Evolutionary conservation across 2,113 vertebrate genomes (phyloP).

Genomic region (Poeciliopsis occidentalis): DNA sequence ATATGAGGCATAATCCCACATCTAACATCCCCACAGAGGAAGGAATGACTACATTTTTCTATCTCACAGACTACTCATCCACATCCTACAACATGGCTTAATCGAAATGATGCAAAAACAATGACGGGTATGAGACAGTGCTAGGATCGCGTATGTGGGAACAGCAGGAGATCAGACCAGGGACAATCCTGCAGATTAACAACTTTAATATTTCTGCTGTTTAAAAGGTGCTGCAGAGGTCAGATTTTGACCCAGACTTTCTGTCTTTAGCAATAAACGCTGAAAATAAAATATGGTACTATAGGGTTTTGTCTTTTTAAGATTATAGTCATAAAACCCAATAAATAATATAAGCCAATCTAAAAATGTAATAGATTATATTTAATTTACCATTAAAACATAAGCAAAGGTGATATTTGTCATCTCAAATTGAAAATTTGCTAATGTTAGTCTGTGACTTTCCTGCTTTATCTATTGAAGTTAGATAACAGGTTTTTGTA

Average conservation of each 20-base stretch:
- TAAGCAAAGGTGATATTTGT: not conserved
- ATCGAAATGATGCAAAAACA: conserved; percentile 10
- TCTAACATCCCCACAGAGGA: conserved; percentile 30
- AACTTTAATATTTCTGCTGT: conserved; percentile 57
- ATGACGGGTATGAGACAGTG: conserved; percentile 49
- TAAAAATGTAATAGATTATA: not conserved
- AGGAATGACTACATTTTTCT: conserved; percentile 61
- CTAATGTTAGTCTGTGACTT: too few species aligned
- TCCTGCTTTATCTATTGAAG: too few species aligned
- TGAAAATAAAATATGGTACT: conserved; percentile 3
- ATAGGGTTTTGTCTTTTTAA: not conserved
- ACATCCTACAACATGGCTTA: conserved; percentile 16
- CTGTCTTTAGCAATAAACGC: not conserved
- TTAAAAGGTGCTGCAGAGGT: conserved; percentile 44
- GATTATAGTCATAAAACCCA: not conserved
- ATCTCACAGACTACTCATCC: conserved; percentile 28
- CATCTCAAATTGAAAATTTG: too few species aligned
- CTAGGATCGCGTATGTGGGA: conserved; percentile 40
- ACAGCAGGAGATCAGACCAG: conserved; percentile 46
- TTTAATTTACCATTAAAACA: not conserved
- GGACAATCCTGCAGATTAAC: conserved; percentile 46
- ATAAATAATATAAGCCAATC: not conserved
- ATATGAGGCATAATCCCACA: conserved; percentile 54
- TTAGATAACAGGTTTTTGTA: too few species aligned
- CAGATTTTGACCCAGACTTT: conserved; percentile 24